Percentiles rank a stretch among this genome's conserved stretches.
Conservation (phyloP, 2,888 invertebrate species). For the Dione juno region DNA sequence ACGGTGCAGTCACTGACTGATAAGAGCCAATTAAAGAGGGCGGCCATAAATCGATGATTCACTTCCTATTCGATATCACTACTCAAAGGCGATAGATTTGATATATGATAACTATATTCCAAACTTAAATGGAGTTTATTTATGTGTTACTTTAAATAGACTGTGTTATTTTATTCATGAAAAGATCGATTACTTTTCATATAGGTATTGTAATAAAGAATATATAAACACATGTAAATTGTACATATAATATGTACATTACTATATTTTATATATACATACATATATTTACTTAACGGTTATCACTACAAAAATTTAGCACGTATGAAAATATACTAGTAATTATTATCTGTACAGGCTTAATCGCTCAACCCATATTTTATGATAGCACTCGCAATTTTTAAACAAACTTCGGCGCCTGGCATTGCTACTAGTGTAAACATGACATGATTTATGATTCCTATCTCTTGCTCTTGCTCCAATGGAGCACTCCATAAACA, state of each 20-base stretch:
- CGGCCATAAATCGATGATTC: slow-evolving; percentile 56
- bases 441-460: slow-evolving; percentile 45
- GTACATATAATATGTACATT: not conserved
- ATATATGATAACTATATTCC: slow-evolving; percentile 21
- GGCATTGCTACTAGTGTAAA: slow-evolving; percentile 40
- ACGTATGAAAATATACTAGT: not conserved
- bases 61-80: slow-evolving; percentile 39
- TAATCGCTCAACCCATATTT: slow-evolving; percentile 33
- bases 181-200: too few species aligned
- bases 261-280: not conserved
- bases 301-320: not conserved
- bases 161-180: too few species aligned
- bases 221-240: too few species aligned
- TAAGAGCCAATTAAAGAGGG: slow-evolving; percentile 61
- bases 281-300: not conserved
- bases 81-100: slow-evolving; percentile 39
- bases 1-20: slow-evolving; percentile 55
- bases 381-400: slow-evolving; percentile 26
- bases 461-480: slow-evolving; percentile 31
- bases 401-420: slow-evolving; percentile 44
- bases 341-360: slow-evolving; percentile 17
- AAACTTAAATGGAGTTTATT: not conserved
- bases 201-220: too few species aligned
- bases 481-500: slow-evolving; percentile 6
- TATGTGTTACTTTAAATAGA: not conserved